Percentiles rank a stretch among this genome's conserved stretches.
phyloP scores from a whole-genome alignment of 2,888 invertebrate genomes.

The Margaritifera margaritifera region DNA sequence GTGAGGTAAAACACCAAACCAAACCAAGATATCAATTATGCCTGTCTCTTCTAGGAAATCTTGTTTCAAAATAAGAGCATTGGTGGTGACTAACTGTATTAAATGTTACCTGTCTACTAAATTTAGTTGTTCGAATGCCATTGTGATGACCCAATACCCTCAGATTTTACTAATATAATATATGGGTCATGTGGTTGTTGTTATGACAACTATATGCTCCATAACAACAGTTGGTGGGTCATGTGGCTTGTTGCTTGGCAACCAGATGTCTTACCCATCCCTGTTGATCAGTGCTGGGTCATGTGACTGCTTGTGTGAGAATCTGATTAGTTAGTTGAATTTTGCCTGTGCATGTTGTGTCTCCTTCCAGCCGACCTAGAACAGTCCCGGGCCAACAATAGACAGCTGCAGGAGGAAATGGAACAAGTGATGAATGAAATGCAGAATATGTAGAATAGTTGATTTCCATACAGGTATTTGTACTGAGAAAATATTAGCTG shows the following conservation, averaged over 20 bases:
- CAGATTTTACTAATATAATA: too few species aligned
- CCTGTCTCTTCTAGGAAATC: too few species aligned
- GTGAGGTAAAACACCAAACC: too few species aligned
- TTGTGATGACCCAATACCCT: too few species aligned
- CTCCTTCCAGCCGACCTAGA: slow-evolving; percentile 52
- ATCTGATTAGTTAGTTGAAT: slow-evolving; percentile 1
- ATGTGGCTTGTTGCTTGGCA: not conserved
- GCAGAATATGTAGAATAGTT: slow-evolving; percentile 34
- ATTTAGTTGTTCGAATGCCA: too few species aligned
- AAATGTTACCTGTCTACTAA: too few species aligned
- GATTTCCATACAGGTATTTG: slow-evolving; percentile 12
- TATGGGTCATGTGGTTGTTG: too few species aligned
- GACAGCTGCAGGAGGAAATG: slow-evolving; percentile 97
- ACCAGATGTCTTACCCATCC: slow-evolving; percentile 15
- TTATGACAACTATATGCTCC: too few species aligned
- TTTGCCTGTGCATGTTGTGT: slow-evolving; percentile 24
- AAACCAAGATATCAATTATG: too few species aligned
- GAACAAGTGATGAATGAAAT: slow-evolving; percentile 83
- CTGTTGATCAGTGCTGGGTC: slow-evolving; percentile 15
- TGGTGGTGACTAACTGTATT: too few species aligned
- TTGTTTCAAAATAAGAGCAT: too few species aligned
- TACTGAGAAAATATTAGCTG: slow-evolving; percentile 41
- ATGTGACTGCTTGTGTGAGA: slow-evolving; percentile 2
- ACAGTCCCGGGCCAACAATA: slow-evolving; percentile 92
- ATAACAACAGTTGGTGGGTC: too few species aligned